Evolutionary conservation across 2,888 invertebrate genomes (phyloP).

Genomic region (Crossocerus cetratus): DNA sequence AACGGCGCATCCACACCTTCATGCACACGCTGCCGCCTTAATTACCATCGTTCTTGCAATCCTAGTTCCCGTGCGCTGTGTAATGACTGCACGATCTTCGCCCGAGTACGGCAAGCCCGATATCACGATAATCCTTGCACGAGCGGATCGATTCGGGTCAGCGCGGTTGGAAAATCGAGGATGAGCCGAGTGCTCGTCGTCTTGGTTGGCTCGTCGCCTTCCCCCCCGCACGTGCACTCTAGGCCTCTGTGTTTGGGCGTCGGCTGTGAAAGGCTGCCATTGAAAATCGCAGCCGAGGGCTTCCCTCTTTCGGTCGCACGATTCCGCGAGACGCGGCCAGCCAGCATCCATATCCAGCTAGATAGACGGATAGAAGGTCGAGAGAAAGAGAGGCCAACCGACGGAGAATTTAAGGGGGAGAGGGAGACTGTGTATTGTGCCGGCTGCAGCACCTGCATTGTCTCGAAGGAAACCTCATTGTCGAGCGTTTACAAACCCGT

Average conservation of each 20-base stretch:
- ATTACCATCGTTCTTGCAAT: too few species aligned
- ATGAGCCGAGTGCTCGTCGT: neutral
- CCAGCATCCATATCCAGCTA: too few species aligned
- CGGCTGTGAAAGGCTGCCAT: conserved; percentile 15
- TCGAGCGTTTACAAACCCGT: conserved; percentile 23
- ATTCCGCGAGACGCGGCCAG: too few species aligned
- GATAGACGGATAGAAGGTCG: too few species aligned
- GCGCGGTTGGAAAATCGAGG: conserved; percentile 29
- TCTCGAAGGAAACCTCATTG: conserved; percentile 23
- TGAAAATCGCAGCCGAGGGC: conserved; percentile 7
- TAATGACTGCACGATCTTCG: too few species aligned
- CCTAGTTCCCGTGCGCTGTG: too few species aligned
- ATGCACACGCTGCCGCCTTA: too few species aligned
- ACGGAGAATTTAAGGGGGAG: too few species aligned
- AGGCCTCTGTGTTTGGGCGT: neutral
- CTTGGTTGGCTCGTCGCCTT: neutral
- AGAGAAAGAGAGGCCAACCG: too few species aligned
- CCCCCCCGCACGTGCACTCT: neutral
- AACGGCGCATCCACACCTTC: too few species aligned
- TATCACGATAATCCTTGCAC: conserved; percentile 18
- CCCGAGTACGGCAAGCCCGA: neutral
- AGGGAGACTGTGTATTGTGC: conserved; percentile 9
- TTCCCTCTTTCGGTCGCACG: too few species aligned
- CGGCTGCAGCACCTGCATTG: conserved; percentile 25
- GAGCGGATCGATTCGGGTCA: conserved; percentile 41